Conservation (phyloP, 2,888 invertebrate species). For the Orthosia cruda region DNA sequence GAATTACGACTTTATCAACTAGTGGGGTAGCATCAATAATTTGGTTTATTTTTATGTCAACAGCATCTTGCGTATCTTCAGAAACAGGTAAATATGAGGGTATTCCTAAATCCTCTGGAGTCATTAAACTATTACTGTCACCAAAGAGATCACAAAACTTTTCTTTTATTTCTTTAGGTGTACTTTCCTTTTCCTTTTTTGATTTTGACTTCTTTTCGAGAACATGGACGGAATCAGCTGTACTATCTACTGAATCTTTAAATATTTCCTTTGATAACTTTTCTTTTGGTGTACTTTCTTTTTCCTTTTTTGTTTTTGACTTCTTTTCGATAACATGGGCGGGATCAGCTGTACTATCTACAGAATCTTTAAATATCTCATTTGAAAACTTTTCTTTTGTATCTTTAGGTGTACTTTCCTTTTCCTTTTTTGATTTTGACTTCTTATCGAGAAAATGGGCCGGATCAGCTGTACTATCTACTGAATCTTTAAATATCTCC, state of each 20-base stretch:
- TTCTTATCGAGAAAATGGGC: conserved; percentile 61
- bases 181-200: conserved; percentile 69
- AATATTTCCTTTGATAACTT: conserved; percentile 72
- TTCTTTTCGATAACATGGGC: conserved; percentile 62
- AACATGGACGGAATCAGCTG: conserved; percentile 24
- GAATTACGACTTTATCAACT: neutral
- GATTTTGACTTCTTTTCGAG: conserved; percentile 65
- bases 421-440: conserved; percentile 66
- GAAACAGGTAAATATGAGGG: conserved; percentile 75
- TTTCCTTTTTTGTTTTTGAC: conserved; percentile 66
- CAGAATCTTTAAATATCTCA: no score
- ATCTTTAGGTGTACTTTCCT: conserved; percentile 67
- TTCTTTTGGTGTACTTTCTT: conserved; percentile 68
- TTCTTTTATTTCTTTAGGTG: conserved; percentile 69
- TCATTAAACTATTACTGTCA: conserved; percentile 87
- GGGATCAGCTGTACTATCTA: conserved; percentile 40
- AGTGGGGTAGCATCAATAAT: conserved; percentile 17
- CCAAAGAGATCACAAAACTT: conserved; percentile 87
- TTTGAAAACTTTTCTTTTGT: conserved; percentile 77
- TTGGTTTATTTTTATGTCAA: conserved; percentile 71
- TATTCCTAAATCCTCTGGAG: conserved; percentile 86
- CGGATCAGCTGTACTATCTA: conserved; percentile 40
- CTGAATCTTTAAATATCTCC: no score
- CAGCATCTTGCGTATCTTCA: conserved; percentile 85
- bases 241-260: conserved; percentile 55